Conservation (phyloP, 1,140 invertebrate species). For the Globodera ellingtonae region DNA sequence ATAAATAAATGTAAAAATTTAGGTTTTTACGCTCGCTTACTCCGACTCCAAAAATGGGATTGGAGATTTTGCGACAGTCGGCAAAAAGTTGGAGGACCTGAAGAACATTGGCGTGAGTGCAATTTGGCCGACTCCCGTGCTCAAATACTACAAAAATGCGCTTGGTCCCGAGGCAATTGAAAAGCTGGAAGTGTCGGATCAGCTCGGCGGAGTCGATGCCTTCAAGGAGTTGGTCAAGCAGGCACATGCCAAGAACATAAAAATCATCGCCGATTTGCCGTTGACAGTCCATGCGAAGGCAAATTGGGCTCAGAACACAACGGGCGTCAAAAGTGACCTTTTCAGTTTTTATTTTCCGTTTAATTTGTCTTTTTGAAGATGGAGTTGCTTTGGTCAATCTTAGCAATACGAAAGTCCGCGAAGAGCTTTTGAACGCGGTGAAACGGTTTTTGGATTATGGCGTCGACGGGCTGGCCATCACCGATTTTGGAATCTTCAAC, state of each 20-base stretch:
- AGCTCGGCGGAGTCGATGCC: conserved; percentile 56
- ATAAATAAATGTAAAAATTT: conserved; percentile 14
- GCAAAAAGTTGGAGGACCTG: conserved; percentile 59
- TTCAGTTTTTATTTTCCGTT: not conserved
- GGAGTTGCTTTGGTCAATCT: conserved; percentile 22
- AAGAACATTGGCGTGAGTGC: conserved; percentile 56
- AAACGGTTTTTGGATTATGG: conserved; percentile 25
- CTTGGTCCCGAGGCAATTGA: conserved; percentile 52
- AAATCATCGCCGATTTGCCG: conserved; percentile 34
- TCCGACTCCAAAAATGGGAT: conserved; percentile 50
- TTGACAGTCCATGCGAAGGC: conserved; percentile 23
- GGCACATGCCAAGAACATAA: conserved; percentile 44
- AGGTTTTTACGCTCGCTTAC: conserved; percentile 55
- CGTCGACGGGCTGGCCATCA: conserved; percentile 28
- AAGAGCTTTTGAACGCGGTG: conserved; percentile 16
- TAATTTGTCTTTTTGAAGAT: not conserved
- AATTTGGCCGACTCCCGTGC: conserved; percentile 56
- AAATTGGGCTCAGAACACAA: conserved; percentile 16
- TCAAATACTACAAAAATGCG: conserved; percentile 50
- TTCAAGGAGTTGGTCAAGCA: conserved; percentile 54
- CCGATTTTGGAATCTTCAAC: conserved; percentile 29
- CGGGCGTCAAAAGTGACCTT: not conserved
- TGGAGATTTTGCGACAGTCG: conserved; percentile 57
- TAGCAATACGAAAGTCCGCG: conserved; percentile 21
- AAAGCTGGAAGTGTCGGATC: conserved; percentile 40